Percentiles rank a stretch among this genome's conserved stretches.
These are phyloP conservation scores for Strix occidentalis DNA, from an alignment of 2,797 vertebrate genomes.

Conservation along the genomic window DNA sequence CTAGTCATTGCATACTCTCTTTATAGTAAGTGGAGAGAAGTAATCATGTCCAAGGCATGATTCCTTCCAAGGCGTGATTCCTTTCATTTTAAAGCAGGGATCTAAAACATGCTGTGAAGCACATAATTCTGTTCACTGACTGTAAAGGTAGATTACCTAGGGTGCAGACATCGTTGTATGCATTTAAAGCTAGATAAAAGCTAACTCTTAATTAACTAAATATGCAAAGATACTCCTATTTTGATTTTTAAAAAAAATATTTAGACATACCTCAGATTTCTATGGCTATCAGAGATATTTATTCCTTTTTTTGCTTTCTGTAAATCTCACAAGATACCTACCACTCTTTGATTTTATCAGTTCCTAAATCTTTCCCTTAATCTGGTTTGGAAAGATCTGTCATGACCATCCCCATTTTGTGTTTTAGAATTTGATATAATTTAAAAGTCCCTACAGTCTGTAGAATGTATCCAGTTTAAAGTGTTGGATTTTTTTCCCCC, in stretches of 20 bases:
- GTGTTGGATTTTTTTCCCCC: background rate
- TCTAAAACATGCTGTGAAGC: background rate
- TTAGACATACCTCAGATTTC: background rate
- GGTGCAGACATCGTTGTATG: background rate
- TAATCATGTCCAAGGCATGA: background rate
- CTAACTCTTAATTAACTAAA: background rate
- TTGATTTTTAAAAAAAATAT: background rate
- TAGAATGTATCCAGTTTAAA: background rate
- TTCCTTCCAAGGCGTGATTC: background rate
- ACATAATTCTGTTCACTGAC: background rate
- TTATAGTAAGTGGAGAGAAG: background rate
- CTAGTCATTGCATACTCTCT: background rate
- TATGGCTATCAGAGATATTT: background rate
- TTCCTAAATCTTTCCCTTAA: background rate
- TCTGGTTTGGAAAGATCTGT: background rate
- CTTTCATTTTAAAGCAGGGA: background rate
- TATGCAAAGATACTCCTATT: background rate
- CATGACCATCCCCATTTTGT: background rate
- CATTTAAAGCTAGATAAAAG: background rate
- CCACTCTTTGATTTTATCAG: accelerated
- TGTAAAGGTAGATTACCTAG: background rate
- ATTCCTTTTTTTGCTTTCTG: background rate
- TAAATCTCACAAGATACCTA: background rate
- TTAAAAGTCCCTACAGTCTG: background rate
- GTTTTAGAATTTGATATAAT: background rate